Percentiles rank a stretch among this genome's conserved stretches.
These are phyloP conservation scores for Tipula helvola DNA, from an alignment of 2,888 invertebrate species.

Conservation along the genomic window DNA sequence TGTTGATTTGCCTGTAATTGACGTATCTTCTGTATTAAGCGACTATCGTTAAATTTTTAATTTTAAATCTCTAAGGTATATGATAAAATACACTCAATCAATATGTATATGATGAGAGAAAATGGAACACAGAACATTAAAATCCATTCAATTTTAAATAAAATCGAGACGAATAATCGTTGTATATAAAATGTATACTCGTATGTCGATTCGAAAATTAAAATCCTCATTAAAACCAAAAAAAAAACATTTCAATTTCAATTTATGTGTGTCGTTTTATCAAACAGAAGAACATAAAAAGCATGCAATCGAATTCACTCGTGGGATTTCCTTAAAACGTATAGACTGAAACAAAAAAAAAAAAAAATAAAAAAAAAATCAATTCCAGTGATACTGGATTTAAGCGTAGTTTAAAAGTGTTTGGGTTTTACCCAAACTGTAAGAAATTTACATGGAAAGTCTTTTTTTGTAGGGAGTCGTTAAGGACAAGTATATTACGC, in stretches of 20 bases:
- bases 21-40: neutral
- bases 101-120: neutral
- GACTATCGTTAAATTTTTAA: neutral
- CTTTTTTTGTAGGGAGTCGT: no score
- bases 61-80: neutral
- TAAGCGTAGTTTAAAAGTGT: no score
- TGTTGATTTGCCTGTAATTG: neutral
- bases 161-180: neutral
- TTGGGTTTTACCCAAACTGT: no score
- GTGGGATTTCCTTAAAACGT: neutral
- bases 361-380: neutral
- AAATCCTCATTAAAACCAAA: neutral
- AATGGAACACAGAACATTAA: neutral
- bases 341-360: neutral
- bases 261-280: neutral
- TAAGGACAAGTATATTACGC: no score
- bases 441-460: no score
- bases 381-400: neutral
- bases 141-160: neutral
- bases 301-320: neutral
- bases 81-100: neutral
- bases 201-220: neutral
- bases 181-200: no score
- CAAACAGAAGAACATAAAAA: neutral
- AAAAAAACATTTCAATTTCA: neutral